Percentiles rank a stretch among this genome's conserved stretches.
phyloP scores from a whole-genome alignment of 2,888 invertebrate species.

The Ferrisia virgata region DNA sequence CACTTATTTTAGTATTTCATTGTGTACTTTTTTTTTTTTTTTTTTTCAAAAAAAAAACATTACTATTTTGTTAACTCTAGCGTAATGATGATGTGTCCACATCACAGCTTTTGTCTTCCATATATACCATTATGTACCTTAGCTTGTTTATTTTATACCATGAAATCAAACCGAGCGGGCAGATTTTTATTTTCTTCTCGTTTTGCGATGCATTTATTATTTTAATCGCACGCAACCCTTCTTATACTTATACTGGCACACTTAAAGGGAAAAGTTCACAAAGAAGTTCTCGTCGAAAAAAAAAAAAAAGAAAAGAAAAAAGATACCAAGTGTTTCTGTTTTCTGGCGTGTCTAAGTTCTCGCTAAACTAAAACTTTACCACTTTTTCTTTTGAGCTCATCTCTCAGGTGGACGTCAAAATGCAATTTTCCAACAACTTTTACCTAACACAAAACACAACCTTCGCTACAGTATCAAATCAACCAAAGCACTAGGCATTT shows the following conservation, averaged over 20 bases:
- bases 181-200: background rate
- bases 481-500: conserved; percentile 10
- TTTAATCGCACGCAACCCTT: background rate
- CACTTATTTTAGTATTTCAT: conserved; percentile 1
- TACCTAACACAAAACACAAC: background rate
- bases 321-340: background rate
- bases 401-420: conserved; percentile 13
- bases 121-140: too few relatives aligned
- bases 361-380: background rate
- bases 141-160: background rate
- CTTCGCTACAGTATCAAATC: background rate
- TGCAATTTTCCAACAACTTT: conserved; percentile 6
- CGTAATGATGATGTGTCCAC: conserved; percentile 7
- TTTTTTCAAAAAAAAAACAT: too few relatives aligned
- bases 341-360: background rate
- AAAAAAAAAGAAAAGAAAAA: background rate
- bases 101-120: background rate
- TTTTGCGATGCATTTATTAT: background rate
- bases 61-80: background rate
- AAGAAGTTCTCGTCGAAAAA: background rate
- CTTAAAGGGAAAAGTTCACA: background rate
- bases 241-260: background rate
- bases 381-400: conserved; percentile 11
- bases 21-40: background rate
- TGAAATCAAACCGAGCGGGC: background rate